Percentiles rank a stretch among this genome's conserved stretches.
Conservation (phyloP, 2,888 invertebrate genomes). For the Gastrophysa polygoni region DNA sequence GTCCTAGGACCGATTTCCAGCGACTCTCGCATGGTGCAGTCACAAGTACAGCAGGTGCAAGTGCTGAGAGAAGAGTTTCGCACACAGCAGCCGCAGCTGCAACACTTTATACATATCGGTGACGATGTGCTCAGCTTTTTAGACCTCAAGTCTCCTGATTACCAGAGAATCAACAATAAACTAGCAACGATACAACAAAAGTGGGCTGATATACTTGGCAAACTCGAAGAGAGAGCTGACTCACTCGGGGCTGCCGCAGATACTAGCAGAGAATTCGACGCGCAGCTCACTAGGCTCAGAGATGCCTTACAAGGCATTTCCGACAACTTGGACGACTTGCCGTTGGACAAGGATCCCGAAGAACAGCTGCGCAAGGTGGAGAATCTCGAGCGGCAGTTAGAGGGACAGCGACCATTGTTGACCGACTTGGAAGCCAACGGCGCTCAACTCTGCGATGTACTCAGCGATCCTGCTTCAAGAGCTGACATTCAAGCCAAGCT, state of each 20-base stretch:
- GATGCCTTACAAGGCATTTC: constrained; percentile 88
- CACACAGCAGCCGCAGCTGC: constrained; percentile 87
- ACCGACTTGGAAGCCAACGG: constrained; percentile 91
- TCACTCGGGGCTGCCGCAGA: constrained; percentile 90
- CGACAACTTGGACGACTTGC: constrained; percentile 84
- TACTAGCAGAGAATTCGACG: constrained; percentile 91
- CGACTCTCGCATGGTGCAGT: constrained; percentile 93
- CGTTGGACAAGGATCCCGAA: constrained; percentile 81
- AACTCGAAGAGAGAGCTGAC: constrained; percentile 86
- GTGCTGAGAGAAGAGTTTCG: constrained; percentile 95
- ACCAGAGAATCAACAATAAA: constrained; percentile 72
- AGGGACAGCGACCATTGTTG: constrained; percentile 84
- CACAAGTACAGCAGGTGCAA: constrained; percentile 94
- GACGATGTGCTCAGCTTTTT: constrained; percentile 71
- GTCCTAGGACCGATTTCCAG: constrained; percentile 95
- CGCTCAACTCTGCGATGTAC: constrained; percentile 82
- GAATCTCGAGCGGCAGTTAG: constrained; percentile 84
- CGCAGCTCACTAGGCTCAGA: constrained; percentile 79
- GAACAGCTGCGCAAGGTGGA: constrained; percentile 87
- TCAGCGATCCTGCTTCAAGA: constrained; percentile 88
- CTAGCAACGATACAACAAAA: constrained; percentile 72
- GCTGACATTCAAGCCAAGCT: constrained; percentile 91
- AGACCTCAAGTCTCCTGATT: constrained; percentile 65
- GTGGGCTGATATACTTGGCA: constrained; percentile 80
- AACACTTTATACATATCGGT: constrained; percentile 83